Evolutionary conservation across 2,797 vertebrate genomes (phyloP).

Genomic region (Paramormyrops hopkinsi): DNA sequence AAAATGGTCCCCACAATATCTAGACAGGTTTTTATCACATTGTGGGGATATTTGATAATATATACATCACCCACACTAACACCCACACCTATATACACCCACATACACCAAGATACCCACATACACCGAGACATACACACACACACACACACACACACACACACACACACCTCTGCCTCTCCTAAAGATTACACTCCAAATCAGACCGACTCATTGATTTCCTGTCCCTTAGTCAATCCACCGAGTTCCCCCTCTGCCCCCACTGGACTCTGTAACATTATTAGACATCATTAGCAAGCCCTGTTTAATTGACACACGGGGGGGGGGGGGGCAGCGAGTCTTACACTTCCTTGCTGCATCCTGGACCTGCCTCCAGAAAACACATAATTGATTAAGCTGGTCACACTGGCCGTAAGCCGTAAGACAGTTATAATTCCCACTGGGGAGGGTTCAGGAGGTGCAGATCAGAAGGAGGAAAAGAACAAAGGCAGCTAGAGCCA

Average conservation of each 20-base stretch:
- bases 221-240: not conserved
- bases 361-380: not conserved
- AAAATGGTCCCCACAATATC: not conserved
- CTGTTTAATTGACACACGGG: not conserved
- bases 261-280: not conserved
- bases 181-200: not conserved
- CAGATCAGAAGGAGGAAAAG: not conserved
- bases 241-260: not conserved
- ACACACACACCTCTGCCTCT: not conserved
- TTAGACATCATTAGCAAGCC: not conserved
- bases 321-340: not conserved
- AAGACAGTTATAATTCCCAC: not conserved
- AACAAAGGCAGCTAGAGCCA: not conserved
- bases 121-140: not conserved
- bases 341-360: not conserved
- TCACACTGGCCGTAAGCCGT: not conserved
- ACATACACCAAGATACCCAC: not conserved
- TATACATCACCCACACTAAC: not conserved
- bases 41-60: not conserved
- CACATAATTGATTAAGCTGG: not conserved
- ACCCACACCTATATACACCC: not conserved
- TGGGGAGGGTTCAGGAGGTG: not conserved
- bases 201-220: not conserved
- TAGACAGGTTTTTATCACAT: not conserved
- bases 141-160: not conserved